Conservation (phyloP, 1,140 invertebrate genomes). For the Bilobella aurantiaca region DNA sequence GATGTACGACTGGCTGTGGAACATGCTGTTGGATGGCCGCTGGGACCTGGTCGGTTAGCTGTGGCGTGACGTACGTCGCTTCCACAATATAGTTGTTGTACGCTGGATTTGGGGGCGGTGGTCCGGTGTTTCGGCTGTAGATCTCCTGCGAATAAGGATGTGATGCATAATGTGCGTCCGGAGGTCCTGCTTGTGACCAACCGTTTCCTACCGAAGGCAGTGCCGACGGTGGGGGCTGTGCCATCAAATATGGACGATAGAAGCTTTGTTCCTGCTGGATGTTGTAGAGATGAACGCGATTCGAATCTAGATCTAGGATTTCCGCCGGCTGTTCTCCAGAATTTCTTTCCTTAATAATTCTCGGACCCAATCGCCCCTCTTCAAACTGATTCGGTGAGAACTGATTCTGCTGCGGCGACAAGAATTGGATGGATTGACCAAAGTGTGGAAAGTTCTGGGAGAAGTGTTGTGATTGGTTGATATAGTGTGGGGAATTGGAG, state of each 20-base stretch:
- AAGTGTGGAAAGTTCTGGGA: background rate
- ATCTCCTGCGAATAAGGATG: background rate
- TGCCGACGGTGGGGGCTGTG: background rate
- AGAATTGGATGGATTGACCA: background rate
- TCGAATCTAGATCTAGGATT: constrained; percentile 75
- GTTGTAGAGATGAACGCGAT: constrained; percentile 57
- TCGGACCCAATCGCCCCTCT: constrained; percentile 48
- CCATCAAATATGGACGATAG: constrained; percentile 30
- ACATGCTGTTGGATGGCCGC: background rate
- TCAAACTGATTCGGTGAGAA: background rate
- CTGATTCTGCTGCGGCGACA: background rate
- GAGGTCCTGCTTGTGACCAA: constrained; percentile 15
- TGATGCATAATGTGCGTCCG: constrained; percentile 24
- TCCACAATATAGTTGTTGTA: background rate
- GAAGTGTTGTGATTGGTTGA: background rate
- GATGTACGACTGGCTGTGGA: background rate
- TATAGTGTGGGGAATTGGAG: constrained; percentile 1
- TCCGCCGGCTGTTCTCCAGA: constrained; percentile 45
- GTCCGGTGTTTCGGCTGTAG: background rate
- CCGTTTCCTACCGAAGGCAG: background rate
- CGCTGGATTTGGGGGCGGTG: background rate
- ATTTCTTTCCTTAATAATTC: constrained; percentile 36
- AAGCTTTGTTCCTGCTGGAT: constrained; percentile 38
- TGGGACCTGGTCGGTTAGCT: background rate
- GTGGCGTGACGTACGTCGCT: background rate